These are phyloP conservation scores for Strix aluco DNA, from an alignment of 2,113 vertebrate genomes.

Conservation along the genomic window DNA sequence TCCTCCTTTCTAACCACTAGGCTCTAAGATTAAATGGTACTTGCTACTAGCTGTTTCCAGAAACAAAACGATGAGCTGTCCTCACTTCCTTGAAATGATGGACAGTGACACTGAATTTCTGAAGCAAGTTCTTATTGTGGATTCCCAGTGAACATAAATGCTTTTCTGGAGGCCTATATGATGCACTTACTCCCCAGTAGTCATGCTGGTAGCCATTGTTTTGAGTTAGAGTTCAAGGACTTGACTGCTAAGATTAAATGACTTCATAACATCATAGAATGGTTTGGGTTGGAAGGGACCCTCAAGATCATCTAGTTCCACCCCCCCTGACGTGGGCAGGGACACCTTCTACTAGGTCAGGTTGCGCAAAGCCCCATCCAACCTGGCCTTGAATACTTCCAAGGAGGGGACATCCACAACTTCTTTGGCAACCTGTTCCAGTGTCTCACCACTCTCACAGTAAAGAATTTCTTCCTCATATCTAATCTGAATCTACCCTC, in stretches of 20 bases:
- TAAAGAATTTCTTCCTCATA: no score
- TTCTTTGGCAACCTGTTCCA: no score
- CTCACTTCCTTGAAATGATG: not conserved
- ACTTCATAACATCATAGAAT: not conserved
- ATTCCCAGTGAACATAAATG: not conserved
- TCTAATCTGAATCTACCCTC: no score
- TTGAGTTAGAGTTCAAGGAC: not conserved
- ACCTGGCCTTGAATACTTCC: no score
- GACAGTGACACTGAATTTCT: not conserved
- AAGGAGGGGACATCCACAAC: no score
- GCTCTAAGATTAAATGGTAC: not conserved
- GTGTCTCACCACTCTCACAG: no score
- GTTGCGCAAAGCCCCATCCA: no score
- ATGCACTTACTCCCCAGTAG: not conserved
- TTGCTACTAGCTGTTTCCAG: not conserved
- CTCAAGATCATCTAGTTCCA: no score
- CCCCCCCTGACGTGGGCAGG: no score
- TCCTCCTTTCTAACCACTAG: not conserved
- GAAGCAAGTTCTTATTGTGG: not conserved
- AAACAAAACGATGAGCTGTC: not conserved
- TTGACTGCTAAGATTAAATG: not conserved
- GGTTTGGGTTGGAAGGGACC: no score
- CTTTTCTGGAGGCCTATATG: not conserved
- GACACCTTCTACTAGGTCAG: no score
- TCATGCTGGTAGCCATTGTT: not conserved